Evolutionary conservation across 2,797 vertebrate species (phyloP), one percentile per base, ranked within the genome.

Genomic region (Anguilla marmorata): DNA sequence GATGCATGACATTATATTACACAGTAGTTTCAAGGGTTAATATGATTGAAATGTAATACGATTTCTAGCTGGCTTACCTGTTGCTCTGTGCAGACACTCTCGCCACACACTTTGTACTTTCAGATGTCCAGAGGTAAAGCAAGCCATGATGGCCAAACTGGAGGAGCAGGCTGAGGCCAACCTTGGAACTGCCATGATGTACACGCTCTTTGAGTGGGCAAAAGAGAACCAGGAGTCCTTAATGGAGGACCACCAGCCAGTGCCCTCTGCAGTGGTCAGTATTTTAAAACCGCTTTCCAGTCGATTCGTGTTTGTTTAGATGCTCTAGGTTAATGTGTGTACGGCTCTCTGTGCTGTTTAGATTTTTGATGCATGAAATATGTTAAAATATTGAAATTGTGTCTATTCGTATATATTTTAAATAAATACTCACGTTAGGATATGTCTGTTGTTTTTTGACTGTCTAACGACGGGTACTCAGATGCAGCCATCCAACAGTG

Each of bases 111-210:
- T 33, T 76, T 96, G 96, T 92, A 94, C 95, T 37, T 88, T 56
- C 91, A 97, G 96, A 90, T 93, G 94, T 79, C 45, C 95, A 45
- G 94, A 96, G 45, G 95, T 97, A 16, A 99, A 99, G 90, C 95
- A 95, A 94, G 93, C 93, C 89, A 98, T 99, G 89, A 89, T 97
- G 89, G 95, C 94, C 0, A 97, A 97, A 92, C 92, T 99, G 90
- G 96, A 96, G 90, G 97, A 98, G 90, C 97, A 99, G 89, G 98
- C 97, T 85, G 97, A 98, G 91, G 95, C 94, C 0, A 98, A 98
- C 91, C 96, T 99, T 41, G 98, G 98, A 85, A 97, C 97, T 0
- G 97, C 98, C 1, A 99, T 99, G 98, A 98, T 97, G 89, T 99
- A 99, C 91, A 99, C 98, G 0, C 92, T 99, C 90, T 99, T 99